These are phyloP conservation scores for Calyptommatus sinebrachiatus DNA, from an alignment of 2,113 vertebrate genomes.

Conservation along the genomic window DNA sequence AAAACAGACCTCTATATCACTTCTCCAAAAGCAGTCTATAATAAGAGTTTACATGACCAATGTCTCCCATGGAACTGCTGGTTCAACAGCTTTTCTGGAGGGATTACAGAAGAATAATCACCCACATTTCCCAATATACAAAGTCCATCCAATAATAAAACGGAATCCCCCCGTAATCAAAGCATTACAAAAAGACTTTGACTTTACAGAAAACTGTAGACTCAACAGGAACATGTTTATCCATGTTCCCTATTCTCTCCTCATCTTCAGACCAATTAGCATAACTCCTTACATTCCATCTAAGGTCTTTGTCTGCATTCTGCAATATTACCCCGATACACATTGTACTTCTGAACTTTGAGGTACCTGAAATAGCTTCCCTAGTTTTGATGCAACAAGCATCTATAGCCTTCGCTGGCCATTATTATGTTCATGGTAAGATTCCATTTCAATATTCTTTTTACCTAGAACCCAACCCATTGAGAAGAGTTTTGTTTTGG, in stretches of 20 bases:
- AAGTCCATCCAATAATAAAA: neutral
- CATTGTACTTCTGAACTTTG: neutral
- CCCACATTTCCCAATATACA: neutral
- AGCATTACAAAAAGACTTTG: neutral
- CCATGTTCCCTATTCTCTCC: neutral
- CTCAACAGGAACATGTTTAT: neutral
- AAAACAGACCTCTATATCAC: neutral
- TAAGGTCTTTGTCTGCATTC: neutral
- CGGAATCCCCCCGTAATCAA: neutral
- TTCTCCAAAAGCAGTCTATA: neutral
- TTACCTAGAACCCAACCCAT: neutral
- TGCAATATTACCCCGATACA: too few species aligned
- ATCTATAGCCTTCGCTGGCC: neutral
- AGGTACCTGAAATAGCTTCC: neutral
- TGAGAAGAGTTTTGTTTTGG: neutral
- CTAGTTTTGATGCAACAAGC: neutral
- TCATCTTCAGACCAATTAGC: neutral
- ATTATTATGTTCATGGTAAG: neutral
- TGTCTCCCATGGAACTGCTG: neutral
- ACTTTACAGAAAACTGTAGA: neutral
- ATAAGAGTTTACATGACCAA: neutral
- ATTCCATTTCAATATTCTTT: neutral
- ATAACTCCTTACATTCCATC: neutral
- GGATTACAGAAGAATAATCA: neutral
- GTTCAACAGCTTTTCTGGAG: too few species aligned